A percentile compares a stretch with the other conserved stretches of the same genome.
These are phyloP conservation scores for Phalacrocorax aristotelis DNA, from an alignment of 2,113 vertebrate species.

Conservation along the genomic window DNA sequence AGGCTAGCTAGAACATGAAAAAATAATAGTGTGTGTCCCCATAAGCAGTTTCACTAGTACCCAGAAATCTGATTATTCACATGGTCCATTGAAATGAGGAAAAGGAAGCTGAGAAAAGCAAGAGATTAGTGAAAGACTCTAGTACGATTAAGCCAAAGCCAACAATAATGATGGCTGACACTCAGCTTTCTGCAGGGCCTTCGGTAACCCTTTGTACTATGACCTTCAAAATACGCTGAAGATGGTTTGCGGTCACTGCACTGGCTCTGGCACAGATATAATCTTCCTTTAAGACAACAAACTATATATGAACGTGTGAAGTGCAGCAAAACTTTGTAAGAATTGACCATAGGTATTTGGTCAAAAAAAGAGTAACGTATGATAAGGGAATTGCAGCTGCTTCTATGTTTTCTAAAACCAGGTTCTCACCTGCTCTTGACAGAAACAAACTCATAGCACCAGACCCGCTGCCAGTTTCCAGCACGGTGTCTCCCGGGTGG, in stretches of 20 bases:
- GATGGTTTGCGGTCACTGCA: neutral
- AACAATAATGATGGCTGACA: neutral
- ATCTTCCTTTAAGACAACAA: neutral
- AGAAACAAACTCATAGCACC: conserved; percentile 90
- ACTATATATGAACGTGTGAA: accelerated
- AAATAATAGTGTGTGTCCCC: neutral
- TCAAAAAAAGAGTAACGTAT: accelerated
- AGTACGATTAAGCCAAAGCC: neutral
- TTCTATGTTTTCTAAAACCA: neutral
- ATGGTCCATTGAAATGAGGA: neutral
- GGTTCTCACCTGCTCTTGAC: conserved; percentile 86
- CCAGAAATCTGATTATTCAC: neutral
- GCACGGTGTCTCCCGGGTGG: conserved; percentile 81
- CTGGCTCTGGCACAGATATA: neutral
- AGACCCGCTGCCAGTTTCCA: conserved; percentile 89
- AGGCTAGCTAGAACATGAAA: neutral
- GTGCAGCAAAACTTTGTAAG: neutral
- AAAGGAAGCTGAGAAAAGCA: neutral
- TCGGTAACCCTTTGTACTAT: accelerated
- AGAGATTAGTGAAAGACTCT: neutral
- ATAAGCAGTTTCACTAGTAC: neutral
- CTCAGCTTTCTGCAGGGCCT: neutral
- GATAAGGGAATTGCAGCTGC: neutral
- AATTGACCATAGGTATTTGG: accelerated
- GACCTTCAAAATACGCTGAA: neutral